Base-by-base conservation (phyloP, 2,113 vertebrate species). In the Notarius quadriscutis region DNA sequence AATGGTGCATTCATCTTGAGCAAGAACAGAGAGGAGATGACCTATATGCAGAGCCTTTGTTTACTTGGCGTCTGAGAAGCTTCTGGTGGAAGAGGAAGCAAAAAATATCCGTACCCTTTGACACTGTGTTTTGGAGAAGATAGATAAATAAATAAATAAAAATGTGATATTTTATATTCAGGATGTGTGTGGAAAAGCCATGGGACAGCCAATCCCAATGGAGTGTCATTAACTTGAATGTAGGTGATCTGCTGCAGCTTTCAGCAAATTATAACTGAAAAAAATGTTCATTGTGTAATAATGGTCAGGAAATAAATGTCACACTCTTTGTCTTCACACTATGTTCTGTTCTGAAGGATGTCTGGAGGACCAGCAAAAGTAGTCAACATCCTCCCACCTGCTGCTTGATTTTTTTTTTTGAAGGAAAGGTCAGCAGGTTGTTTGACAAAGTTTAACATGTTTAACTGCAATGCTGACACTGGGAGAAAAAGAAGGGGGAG, bases 1-100 rank as follows among this genome's bases (percentile, higher is more conserved):
- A 86, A 79, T 22, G 41, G 79, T 48, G 81, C 71, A 88, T 89
- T 63, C 81, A 53, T 86, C 69, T 80, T 79, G 60, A 78, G 34
- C 34, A 50, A 75, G 65, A 57, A 78, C 41, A 78, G n/a, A 67
- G n/a, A 67, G 65, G 80, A 84, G 74, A 85, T 81, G 55, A 79
- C 86, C 67, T 79, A 78, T 84, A 83, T 81, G 78, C 17, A 34
- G 50, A 22, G 6, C 72, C 67, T 87, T 88, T 72, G 81, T 83
- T 89, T 89, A 89, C 60, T 27, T 9, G 8, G 14, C 48, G 30
- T 65, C 80, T 51, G 78, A 87, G 88, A 25, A 58, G 20, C 57
- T 85, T 69, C 81, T 83, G 75, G 69, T 48, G 30, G 67, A 79
- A 60, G 50, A 53, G 20, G 30, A 81, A 69, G 20, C 67, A 55